A percentile compares a stretch with the other conserved stretches of the same genome.
phyloP scores from a whole-genome alignment of 2,888 invertebrate species.

The Thereva unica region DNA sequence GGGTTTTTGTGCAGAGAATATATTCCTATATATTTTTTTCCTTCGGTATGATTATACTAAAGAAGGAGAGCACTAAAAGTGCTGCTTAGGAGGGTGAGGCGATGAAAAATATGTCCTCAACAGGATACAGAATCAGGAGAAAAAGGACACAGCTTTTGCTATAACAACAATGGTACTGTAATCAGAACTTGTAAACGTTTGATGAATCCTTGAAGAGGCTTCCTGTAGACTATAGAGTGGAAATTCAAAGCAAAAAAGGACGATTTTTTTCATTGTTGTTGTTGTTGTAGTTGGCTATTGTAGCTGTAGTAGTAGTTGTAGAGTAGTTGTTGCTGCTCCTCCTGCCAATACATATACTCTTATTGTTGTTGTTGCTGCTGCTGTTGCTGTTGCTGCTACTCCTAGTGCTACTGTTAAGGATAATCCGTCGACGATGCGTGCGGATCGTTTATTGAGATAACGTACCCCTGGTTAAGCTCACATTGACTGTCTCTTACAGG shows the following conservation, averaged over 20 bases:
- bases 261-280: no score
- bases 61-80: neutral
- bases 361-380: no score
- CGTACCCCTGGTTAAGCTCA: slow-evolving; percentile 19
- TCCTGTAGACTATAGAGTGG: slow-evolving; percentile 4
- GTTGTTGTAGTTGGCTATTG: no score
- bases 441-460: slow-evolving; percentile 24
- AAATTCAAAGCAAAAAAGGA: no score
- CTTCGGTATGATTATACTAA: slow-evolving; percentile 4
- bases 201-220: slow-evolving; percentile 32
- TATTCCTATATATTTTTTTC: neutral
- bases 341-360: no score
- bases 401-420: neutral
- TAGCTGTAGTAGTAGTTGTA: no score
- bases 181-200: slow-evolving; percentile 35
- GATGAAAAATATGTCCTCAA: slow-evolving; percentile 21
- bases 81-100: slow-evolving; percentile 17
- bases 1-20: neutral
- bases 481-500: neutral
- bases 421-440: slow-evolving; percentile 32
- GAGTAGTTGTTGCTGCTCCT: no score
- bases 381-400: no score
- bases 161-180: slow-evolving; percentile 30
- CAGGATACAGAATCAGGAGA: neutral
- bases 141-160: slow-evolving; percentile 4